Evolutionary conservation across 2,888 invertebrate genomes (phyloP).

Genomic region (Drosophila cognata): DNA sequence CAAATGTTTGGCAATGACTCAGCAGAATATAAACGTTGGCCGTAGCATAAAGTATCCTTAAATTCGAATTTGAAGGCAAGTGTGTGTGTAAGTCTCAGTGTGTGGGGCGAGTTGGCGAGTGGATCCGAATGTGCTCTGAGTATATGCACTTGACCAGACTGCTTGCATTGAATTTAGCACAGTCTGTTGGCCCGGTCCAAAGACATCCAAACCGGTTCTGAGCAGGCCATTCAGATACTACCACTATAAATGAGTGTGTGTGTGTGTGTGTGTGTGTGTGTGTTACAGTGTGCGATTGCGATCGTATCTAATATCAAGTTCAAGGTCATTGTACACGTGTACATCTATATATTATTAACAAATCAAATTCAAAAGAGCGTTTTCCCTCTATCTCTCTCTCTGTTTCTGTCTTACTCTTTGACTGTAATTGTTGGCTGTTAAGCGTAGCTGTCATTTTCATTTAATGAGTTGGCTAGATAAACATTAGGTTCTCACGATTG

Average conservation of each 20-base stretch:
- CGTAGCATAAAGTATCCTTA: constrained; percentile 54
- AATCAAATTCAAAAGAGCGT: constrained; percentile 38
- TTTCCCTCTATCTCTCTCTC: not conserved
- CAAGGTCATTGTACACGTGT: constrained; percentile 75
- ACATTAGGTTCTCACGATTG: constrained; percentile 59
- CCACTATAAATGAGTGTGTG: constrained; percentile 6
- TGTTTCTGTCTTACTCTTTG: not conserved
- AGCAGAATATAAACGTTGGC: constrained; percentile 40
- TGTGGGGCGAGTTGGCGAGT: constrained; percentile 11
- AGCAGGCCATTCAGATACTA: constrained; percentile 35
- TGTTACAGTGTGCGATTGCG: constrained; percentile 23
- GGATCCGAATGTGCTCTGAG: constrained; percentile 18
- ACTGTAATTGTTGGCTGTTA: constrained; percentile 30
- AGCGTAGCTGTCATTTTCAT: constrained; percentile 37
- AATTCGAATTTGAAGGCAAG: constrained; percentile 63
- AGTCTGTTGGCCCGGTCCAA: constrained; percentile 34
- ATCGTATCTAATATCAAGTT: constrained; percentile 83
- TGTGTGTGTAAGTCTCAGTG: not conserved
- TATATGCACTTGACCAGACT: constrained; percentile 37
- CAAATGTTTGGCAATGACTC: constrained; percentile 73
- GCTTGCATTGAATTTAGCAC: constrained; percentile 45
- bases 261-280: constrained; percentile 8
- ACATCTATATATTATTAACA: constrained; percentile 56
- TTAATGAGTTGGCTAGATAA: constrained; percentile 25
- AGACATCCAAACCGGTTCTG: constrained; percentile 62